phyloP scores from a whole-genome alignment of 2,888 invertebrate species.

The Rhorus exstirpatorius region DNA sequence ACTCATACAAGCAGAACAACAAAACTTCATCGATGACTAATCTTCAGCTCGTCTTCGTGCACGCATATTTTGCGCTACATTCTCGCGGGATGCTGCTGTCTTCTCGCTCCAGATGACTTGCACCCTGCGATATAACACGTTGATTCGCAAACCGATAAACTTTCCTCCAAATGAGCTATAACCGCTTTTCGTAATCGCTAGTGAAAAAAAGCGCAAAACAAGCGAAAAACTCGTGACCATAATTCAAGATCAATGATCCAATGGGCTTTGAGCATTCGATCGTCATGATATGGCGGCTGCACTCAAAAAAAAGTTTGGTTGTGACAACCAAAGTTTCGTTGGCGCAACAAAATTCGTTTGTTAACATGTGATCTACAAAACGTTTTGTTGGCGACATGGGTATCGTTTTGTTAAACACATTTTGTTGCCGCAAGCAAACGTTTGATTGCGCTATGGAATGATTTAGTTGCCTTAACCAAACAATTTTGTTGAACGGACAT shows the following conservation, averaged over 20 bases:
- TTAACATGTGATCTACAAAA: too few relatives aligned
- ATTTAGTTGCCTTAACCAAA: too few relatives aligned
- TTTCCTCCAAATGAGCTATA: not conserved
- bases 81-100: not conserved
- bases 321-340: too few relatives aligned
- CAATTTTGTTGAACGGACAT: too few relatives aligned
- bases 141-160: too few relatives aligned
- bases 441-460: too few relatives aligned
- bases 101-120: not conserved
- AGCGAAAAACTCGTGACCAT: constrained; percentile 30
- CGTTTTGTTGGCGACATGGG: too few relatives aligned
- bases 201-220: constrained; percentile 7
- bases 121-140: too few relatives aligned
- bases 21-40: constrained; percentile 55
- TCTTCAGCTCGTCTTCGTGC: constrained; percentile 29
- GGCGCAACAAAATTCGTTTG: too few relatives aligned
- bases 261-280: not conserved
- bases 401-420: too few relatives aligned
- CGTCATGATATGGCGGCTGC: constrained; percentile 4
- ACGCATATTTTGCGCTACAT: not conserved
- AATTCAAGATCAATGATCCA: constrained; percentile 60
- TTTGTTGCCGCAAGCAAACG: too few relatives aligned
- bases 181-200: constrained; percentile 41
- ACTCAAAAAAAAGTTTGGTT: too few relatives aligned
- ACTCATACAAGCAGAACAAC: constrained; percentile 34